Conservation (phyloP, 2,888 invertebrate species). For the Drosophila lacicola region DNA sequence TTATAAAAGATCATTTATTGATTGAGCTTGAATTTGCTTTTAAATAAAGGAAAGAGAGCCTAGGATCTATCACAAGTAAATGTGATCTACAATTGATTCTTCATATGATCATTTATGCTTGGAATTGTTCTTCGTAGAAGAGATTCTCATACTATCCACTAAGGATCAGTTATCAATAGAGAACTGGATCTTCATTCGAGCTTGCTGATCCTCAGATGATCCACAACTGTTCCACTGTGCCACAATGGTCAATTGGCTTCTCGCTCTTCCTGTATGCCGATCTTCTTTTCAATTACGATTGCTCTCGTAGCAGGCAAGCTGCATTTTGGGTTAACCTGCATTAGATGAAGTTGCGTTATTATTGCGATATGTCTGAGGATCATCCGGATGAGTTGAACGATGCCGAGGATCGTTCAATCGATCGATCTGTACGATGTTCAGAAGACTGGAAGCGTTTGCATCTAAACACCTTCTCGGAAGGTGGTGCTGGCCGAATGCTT, state of each 20-base stretch:
- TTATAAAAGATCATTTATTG: no score
- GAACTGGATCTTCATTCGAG: background rate
- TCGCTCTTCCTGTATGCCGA: background rate
- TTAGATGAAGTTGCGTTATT: conserved; percentile 51
- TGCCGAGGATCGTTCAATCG: conserved; percentile 52
- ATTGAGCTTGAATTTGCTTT: no score
- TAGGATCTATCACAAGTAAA: no score
- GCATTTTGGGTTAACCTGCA: conserved; percentile 33
- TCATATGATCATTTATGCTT: no score
- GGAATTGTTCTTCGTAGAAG: no score
- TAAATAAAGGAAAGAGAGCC: no score
- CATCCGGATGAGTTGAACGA: conserved; percentile 13
- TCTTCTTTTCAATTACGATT: conserved; percentile 65
- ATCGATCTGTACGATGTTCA: conserved; percentile 18
- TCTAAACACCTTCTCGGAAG: conserved; percentile 82
- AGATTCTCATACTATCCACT: no score
- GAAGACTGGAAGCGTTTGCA: conserved; percentile 82
- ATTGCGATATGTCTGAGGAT: conserved; percentile 27
- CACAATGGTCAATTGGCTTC: conserved; percentile 11
- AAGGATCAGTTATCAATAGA: background rate
- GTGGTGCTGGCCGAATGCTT: conserved; percentile 1
- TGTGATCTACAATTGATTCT: background rate
- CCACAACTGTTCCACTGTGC: conserved; percentile 53
- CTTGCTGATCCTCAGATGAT: background rate
- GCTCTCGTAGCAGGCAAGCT: conserved; percentile 43